Conservation (phyloP, 2,888 invertebrate species). For the Watsonalla cultraria region DNA sequence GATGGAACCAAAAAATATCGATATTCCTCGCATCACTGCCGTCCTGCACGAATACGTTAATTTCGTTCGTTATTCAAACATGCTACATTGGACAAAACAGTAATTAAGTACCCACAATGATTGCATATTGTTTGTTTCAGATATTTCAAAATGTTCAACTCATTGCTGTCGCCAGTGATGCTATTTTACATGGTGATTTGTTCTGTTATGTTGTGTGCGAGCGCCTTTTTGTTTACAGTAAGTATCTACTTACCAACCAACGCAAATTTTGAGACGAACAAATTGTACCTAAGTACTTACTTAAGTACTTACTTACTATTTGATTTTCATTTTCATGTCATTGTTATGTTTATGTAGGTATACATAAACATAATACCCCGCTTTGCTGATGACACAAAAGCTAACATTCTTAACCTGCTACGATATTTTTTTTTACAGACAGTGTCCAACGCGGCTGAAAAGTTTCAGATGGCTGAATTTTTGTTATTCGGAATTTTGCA, state of each 20-base stretch:
- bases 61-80: no score
- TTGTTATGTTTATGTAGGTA: not conserved
- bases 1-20: not conserved
- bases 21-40: not conserved
- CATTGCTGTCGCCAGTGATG: slow-evolving; percentile 63
- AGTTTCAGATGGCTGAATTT: slow-evolving; percentile 56
- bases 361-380: not conserved
- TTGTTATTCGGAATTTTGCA: slow-evolving; percentile 61
- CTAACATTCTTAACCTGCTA: not conserved
- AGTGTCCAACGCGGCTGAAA: slow-evolving; percentile 48
- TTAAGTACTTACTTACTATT: not conserved
- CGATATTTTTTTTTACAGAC: slow-evolving; percentile 32
- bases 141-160: slow-evolving; percentile 55
- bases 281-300: not conserved
- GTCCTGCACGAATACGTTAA: no score
- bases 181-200: slow-evolving; percentile 62
- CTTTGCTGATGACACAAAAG: not conserved
- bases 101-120: slow-evolving; percentile 3
- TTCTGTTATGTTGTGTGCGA: slow-evolving; percentile 60
- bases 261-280: no score
- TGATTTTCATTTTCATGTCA: not conserved
- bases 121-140: slow-evolving; percentile 33
- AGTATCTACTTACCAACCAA: slow-evolving; percentile 14
- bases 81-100: no score
- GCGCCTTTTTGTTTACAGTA: slow-evolving; percentile 61